Evolutionary conservation across 2,113 vertebrate species (phyloP), one percentile per base, ranked within the genome.

Genomic region (Cisticola juncidis): DNA sequence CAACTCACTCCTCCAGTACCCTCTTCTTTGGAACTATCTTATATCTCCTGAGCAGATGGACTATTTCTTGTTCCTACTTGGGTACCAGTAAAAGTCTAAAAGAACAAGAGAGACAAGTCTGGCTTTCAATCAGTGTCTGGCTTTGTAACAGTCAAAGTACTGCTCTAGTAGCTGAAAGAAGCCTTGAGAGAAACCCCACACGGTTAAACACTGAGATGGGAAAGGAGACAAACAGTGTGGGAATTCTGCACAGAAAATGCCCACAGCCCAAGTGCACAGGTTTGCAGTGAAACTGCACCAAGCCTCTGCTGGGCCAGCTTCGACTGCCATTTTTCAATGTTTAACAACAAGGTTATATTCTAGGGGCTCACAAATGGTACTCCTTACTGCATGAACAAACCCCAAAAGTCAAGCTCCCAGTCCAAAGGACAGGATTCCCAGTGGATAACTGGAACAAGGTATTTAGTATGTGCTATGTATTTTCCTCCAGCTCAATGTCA

Each of bases 401-500:
- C 47, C 28, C 65, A 68, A 1, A 80, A 28, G 40, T 15, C 2
- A 8, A 60, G 29, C 51, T 58, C 25, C 79, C 64, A 36, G 40
- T 76, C 19, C 29, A 70, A 82, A 90, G 74, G 28, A 62, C 18
- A 53, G 65, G 28, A 56, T 24, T 64, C 24, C 42, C 44, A 19
- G 50, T 3, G 11, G 36, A 11, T 35, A 78, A 62, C 35, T 60
- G 35, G 29, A 35, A 69, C 88, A 87, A 90, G 33, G 38, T 86
- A 48, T 64, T 92, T 74, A 70, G 62, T 31, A 77, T 14, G 35
- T 31, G 54, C 29, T 44, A 23, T 6, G 45, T 51, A 70, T 71
- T 88, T 77, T 50, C 54, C 47, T 64, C 15, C 68, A 90, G 20
- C 68, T 80, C 78, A 82, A 21, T 93, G 81, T 93, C 90, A 77